Evolutionary conservation across 2,888 invertebrate species (phyloP), one percentile per base, ranked within the genome.

Genomic region (Lamellibrachia columna): DNA sequence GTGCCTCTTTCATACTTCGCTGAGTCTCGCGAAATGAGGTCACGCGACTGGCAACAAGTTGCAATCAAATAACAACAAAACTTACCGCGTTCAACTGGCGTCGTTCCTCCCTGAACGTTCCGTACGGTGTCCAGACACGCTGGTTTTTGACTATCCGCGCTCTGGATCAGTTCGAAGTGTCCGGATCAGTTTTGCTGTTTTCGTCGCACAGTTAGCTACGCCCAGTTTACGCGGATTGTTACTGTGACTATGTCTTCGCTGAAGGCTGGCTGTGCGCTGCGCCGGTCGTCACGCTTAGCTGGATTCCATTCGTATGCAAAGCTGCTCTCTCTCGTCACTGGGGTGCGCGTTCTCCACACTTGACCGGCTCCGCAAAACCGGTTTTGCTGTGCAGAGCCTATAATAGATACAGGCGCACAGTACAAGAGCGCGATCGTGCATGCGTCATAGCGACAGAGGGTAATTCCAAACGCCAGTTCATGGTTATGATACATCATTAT

Each of bases 191-290:
- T 75, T 22, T 3, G n/a, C 15, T 6, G 75, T 22, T 75, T 75
- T 75, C 75, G 75, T 75, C 75, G 1, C 75, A 15, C 75, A 22
- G 22, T 2, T 75, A 75, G 75, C 75, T 75, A 75, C 75, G 75
- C 75, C 75, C 75, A 75, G 75, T 22, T 75, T n/a, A 22, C 75
- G 11, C 75, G 75, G 75, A 75, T 3, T 75, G 75, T 75, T 75
- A 75, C 75, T 75, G 75, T 75, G 75, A 75, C 75, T 75, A 58
- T 58, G 75, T 75, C 75, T 75, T 75, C 75, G n/a, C 75, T n/a
- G 75, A 22, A 15, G 75, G 15, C 22, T 6, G 75, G 15, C 75
- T 75, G 22, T 6, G 75, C 75, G 11, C 11, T 75, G 75, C 75
- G n/a, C 75, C 15, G 75, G n/a, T 22, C 15, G 75, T 75, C 75